Evolutionary conservation across 2,113 vertebrate genomes (phyloP).

Genomic region (Phrynosoma blainvillii): DNA sequence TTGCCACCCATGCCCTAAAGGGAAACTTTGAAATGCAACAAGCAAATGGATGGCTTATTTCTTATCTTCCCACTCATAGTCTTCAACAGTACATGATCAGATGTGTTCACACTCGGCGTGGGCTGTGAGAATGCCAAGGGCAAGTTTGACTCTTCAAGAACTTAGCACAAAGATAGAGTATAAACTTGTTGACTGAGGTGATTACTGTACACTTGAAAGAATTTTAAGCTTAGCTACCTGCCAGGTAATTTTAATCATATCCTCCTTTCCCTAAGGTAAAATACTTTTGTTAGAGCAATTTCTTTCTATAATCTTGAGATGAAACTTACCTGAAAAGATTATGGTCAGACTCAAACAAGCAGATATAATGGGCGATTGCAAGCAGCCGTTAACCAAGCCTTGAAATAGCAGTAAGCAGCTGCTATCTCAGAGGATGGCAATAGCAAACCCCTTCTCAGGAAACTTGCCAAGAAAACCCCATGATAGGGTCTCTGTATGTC

Average conservation of each 20-base stretch:
- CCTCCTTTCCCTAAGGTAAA: constrained; percentile 19
- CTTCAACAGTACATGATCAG: constrained; percentile 41
- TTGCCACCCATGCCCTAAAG: constrained; percentile 42
- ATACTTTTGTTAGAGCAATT: constrained; percentile 3
- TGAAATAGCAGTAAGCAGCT: background rate
- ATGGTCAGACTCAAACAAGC: background rate
- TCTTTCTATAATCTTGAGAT: background rate
- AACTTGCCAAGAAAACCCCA: no score
- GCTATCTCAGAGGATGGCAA: no score
- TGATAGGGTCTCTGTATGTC: no score
- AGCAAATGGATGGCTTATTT: constrained; percentile 16
- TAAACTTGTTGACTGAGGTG: background rate
- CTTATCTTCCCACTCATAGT: background rate
- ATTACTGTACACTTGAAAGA: background rate
- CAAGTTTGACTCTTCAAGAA: background rate
- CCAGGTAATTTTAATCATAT: constrained; percentile 21
- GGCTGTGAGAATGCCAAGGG: constrained; percentile 6
- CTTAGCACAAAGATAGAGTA: background rate
- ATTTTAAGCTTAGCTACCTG: constrained; percentile 4
- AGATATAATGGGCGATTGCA: background rate
- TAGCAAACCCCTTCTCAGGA: no score
- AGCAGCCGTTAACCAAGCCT: background rate
- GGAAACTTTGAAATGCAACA: constrained; percentile 47
- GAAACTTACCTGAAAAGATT: background rate
- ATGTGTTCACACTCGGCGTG: constrained; percentile 37